Percentiles rank a stretch among this genome's conserved stretches.
Conservation (phyloP, 2,113 vertebrate species). For the Cebus imitator region DNA sequence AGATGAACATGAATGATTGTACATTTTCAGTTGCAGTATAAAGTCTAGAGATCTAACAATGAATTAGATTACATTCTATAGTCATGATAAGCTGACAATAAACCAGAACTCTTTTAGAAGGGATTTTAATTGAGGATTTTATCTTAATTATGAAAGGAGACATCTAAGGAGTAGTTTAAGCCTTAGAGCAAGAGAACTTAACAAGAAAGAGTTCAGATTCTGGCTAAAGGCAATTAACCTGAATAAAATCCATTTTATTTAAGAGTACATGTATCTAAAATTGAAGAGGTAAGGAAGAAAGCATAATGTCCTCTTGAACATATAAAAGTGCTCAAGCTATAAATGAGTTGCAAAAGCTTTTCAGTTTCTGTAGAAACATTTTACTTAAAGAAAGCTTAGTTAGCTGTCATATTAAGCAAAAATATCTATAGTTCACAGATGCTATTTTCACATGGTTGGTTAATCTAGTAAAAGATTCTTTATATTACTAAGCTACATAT, state of each 20-base stretch:
- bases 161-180: slow-evolving; percentile 50
- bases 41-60: neutral
- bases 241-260: slow-evolving; percentile 47
- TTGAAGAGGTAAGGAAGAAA: neutral
- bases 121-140: slow-evolving; percentile 45
- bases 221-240: slow-evolving; percentile 36
- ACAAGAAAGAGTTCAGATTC: slow-evolving; percentile 14
- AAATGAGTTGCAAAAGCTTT: slow-evolving; percentile 55
- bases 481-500: slow-evolving; percentile 40
- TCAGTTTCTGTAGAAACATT: slow-evolving; percentile 31
- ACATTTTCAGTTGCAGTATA: neutral
- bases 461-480: slow-evolving; percentile 65
- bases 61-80: slow-evolving; percentile 5
- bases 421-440: slow-evolving; percentile 61
- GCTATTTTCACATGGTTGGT: slow-evolving; percentile 38
- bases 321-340: slow-evolving; percentile 17
- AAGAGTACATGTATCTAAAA: neutral
- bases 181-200: slow-evolving; percentile 19
- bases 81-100: neutral
- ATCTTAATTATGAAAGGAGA: slow-evolving; percentile 57
- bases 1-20: neutral
- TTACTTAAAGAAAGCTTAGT: slow-evolving; percentile 47
- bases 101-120: neutral
- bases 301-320: neutral
- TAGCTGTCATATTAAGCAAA: slow-evolving; percentile 60